A percentile compares a stretch with the other conserved stretches of the same genome.
Evolutionary conservation across 1,140 invertebrate species (phyloP).

Genomic region (Cheumatopsyche charites): DNA sequence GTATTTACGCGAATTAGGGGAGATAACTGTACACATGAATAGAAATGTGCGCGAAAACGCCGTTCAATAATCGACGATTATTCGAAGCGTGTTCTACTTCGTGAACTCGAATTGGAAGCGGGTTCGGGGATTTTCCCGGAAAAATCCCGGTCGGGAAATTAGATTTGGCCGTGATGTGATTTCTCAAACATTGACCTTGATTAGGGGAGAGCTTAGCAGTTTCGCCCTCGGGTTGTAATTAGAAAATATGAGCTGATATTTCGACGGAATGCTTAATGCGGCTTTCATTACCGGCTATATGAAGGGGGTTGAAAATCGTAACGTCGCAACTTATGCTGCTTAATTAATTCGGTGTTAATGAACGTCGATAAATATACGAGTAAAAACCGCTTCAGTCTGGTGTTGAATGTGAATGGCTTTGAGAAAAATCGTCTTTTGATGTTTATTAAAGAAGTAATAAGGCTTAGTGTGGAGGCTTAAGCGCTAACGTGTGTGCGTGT

Average conservation of each 20-base stretch:
- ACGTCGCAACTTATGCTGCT: neutral
- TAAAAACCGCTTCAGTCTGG: neutral
- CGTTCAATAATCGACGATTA: too few species aligned
- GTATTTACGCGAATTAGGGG: too few species aligned
- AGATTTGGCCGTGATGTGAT: neutral
- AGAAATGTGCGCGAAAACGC: too few species aligned
- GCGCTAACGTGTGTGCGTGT: too few species aligned
- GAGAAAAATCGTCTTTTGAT: too few species aligned
- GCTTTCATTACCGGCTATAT: neutral
- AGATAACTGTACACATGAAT: too few species aligned
- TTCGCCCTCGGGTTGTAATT: conserved; percentile 3
- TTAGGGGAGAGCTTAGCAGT: neutral
- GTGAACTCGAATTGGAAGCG: neutral
- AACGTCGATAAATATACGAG: neutral
- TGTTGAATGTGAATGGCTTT: too few species aligned
- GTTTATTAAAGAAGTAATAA: too few species aligned
- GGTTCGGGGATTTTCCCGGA: neutral
- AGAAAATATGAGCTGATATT: conserved; percentile 19
- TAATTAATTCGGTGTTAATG: conserved; percentile 20
- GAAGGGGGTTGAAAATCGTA: conserved; percentile 2
- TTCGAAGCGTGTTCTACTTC: neutral
- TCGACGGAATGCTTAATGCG: neutral
- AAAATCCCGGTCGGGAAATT: neutral
- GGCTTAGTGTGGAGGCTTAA: too few species aligned
- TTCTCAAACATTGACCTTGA: neutral